phyloP scores from a whole-genome alignment of 1,140 invertebrate species.

The Cotesia glomerata region DNA sequence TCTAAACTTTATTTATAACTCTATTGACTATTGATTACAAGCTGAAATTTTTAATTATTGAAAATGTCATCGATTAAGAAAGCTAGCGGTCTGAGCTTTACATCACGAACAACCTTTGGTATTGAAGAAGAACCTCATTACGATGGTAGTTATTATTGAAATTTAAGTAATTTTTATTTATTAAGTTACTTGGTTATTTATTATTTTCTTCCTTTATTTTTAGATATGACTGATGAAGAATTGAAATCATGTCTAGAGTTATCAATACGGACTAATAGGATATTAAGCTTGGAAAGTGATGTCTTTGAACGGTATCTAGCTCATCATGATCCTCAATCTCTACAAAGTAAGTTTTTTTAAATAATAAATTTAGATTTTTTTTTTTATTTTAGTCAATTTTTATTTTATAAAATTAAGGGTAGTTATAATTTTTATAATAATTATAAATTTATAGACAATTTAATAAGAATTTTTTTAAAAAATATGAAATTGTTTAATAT shows the following conservation, averaged over 20 bases:
- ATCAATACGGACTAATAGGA: conserved; percentile 33
- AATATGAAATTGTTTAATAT: too few relatives aligned
- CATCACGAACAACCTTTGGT: conserved; percentile 25
- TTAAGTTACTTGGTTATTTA: background rate
- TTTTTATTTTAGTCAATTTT: background rate
- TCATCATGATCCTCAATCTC: conserved; percentile 39
- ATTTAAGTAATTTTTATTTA: background rate
- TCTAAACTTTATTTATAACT: too few relatives aligned
- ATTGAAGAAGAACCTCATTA: conserved; percentile 33
- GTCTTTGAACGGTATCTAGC: conserved; percentile 46
- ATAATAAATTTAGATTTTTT: background rate
- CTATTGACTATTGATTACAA: too few relatives aligned
- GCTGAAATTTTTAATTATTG: too few relatives aligned
- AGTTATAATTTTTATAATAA: too few relatives aligned
- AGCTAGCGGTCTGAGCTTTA: conserved; percentile 22
- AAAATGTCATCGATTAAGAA: too few relatives aligned
- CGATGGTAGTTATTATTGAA: conserved; percentile 27
- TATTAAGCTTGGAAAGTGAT: conserved; percentile 48
- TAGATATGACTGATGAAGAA: conserved; percentile 43
- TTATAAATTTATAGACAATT: too few relatives aligned
- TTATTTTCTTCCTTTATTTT: conserved; percentile 11
- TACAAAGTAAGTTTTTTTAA: conserved; percentile 37
- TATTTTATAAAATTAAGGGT: too few relatives aligned
- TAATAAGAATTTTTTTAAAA: too few relatives aligned
- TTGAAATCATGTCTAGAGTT: conserved; percentile 37